A percentile compares a stretch with the other conserved stretches of the same genome.
Conservation (phyloP, 2,888 invertebrate genomes). For the Xylocampa areola region DNA sequence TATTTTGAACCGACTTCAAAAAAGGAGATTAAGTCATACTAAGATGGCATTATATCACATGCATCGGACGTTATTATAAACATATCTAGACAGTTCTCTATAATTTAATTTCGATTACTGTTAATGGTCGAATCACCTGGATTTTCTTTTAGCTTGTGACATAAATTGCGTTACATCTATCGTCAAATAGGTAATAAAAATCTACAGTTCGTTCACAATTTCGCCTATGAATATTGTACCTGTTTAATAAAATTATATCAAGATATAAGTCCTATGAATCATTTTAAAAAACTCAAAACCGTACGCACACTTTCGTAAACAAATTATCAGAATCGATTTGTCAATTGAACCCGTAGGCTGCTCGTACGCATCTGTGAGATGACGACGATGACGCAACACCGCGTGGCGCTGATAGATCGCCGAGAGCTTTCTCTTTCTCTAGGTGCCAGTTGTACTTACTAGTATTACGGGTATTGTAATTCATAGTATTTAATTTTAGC, state of each 20-base stretch:
- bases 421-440: constrained; percentile 73
- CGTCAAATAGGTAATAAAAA: no score
- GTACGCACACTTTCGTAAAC: constrained; percentile 11
- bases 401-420: constrained; percentile 66
- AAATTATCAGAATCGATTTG: constrained; percentile 40
- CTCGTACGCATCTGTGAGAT: constrained; percentile 65
- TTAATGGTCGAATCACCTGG: constrained; percentile 11
- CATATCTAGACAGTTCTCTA: constrained; percentile 17
- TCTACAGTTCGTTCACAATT: no score
- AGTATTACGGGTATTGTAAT: constrained; percentile 11
- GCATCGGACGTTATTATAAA: constrained; percentile 40
- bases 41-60: constrained; percentile 21
- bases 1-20: no score
- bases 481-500: constrained; percentile 9
- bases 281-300: no score
- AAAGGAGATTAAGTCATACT: no score
- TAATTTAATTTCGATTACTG: constrained; percentile 19
- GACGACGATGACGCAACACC: constrained; percentile 50
- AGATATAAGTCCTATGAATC: no score
- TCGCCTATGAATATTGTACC: no score
- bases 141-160: no score
- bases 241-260: no score
- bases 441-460: constrained; percentile 28
- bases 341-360: constrained; percentile 40
- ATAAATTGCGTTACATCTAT: no score